phyloP scores from a whole-genome alignment of 2,797 vertebrate species.

The Sebastes itinus region DNA sequence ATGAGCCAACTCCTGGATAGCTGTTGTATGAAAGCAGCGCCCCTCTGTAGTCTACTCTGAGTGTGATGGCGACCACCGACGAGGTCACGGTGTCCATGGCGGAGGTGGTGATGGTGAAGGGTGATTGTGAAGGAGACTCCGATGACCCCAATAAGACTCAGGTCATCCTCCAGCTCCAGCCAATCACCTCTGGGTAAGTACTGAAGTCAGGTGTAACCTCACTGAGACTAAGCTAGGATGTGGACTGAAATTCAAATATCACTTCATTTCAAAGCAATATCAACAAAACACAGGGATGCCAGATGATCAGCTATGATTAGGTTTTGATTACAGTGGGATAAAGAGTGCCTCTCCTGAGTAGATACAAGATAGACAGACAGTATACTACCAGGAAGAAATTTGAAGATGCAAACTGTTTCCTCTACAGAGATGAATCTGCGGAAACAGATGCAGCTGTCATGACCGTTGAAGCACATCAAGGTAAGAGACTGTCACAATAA shows the following conservation, averaged over 20 bases:
- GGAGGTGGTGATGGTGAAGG: slow-evolving; percentile 92
- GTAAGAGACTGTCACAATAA: slow-evolving; percentile 51
- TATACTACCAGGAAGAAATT: not conserved
- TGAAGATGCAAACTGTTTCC: not conserved
- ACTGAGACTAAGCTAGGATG: not conserved
- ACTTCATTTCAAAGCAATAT: not conserved
- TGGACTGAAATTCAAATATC: not conserved
- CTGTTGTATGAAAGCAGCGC: slow-evolving; percentile 30
- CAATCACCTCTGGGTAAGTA: slow-evolving; percentile 90
- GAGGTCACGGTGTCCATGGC: slow-evolving; percentile 93
- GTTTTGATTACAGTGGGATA: not conserved
- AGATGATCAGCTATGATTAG: not conserved
- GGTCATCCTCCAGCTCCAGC: slow-evolving; percentile 95
- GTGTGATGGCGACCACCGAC: slow-evolving; percentile 88
- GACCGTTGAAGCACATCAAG: slow-evolving; percentile 88
- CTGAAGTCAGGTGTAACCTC: not conserved
- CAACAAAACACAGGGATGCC: not conserved
- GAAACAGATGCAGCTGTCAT: slow-evolving; percentile 89
- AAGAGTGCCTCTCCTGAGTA: not conserved
- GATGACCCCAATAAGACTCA: slow-evolving; percentile 92
- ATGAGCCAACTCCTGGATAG: slow-evolving; percentile 46
- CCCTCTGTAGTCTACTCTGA: slow-evolving; percentile 29
- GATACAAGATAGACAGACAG: not conserved
- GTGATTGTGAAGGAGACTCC: slow-evolving; percentile 83
- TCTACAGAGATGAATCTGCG: slow-evolving; percentile 86